Conservation (phyloP, 2,797 vertebrate genomes). For the Brotogeris chrysoptera region DNA sequence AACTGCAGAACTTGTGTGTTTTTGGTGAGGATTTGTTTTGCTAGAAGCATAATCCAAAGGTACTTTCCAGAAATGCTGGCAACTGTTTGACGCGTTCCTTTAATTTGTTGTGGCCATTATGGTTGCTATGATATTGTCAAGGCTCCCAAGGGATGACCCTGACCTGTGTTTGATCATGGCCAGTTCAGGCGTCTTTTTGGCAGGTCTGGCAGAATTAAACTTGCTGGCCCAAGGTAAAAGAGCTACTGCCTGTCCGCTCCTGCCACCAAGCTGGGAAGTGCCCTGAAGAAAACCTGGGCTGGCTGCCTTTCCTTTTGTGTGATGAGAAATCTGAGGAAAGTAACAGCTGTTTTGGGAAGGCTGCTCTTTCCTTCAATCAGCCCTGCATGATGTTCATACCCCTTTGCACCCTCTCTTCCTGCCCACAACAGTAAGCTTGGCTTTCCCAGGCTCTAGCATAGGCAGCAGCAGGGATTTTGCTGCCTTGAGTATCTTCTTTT, state of each 20-base stretch:
- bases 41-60: conserved; percentile 38
- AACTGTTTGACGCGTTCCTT: conserved; percentile 27
- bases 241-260: conserved; percentile 54
- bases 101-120: conserved; percentile 52
- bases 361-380: background rate
- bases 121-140: background rate
- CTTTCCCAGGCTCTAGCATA: background rate
- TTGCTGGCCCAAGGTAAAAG: conserved; percentile 56
- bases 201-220: conserved; percentile 37
- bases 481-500: background rate
- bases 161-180: conserved; percentile 17
- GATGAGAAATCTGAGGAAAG: background rate
- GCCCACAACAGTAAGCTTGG: background rate
- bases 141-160: conserved; percentile 33
- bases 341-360: background rate
- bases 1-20: background rate
- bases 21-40: conserved; percentile 15
- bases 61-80: conserved; percentile 46
- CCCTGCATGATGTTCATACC: background rate
- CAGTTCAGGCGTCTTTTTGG: background rate
- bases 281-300: conserved; percentile 28
- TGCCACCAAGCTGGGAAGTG: conserved; percentile 43
- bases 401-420: background rate
- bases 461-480: background rate
- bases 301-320: background rate